A percentile compares a stretch with the other conserved stretches of the same genome.
These are phyloP conservation scores for Acrocephalus scirpaceus DNA, from an alignment of 2,797 vertebrate genomes.

Conservation along the genomic window DNA sequence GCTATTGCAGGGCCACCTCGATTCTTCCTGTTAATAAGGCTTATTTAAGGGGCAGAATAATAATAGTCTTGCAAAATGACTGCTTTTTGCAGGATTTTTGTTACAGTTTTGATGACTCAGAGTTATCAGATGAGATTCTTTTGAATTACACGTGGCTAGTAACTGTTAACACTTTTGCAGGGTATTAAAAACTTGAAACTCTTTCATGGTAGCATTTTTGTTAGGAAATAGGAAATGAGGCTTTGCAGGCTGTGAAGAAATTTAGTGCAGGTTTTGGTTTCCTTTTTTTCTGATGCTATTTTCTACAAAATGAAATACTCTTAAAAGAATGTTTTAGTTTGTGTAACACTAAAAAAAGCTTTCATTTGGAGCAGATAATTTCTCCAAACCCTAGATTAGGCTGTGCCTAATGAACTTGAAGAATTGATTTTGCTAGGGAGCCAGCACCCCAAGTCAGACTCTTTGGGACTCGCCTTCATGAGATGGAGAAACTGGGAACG, in stretches of 20 bases:
- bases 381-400: not conserved
- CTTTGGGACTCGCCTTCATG: not conserved
- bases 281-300: not conserved
- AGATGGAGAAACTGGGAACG: not conserved
- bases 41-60: constrained; percentile 11
- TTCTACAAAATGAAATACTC: not conserved
- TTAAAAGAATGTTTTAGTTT: not conserved
- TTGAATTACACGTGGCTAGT: not conserved
- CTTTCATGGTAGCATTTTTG: not conserved
- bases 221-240: not conserved
- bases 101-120: constrained; percentile 8
- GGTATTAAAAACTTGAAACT: not conserved
- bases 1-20: not conserved
- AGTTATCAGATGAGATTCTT: not conserved
- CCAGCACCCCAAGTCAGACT: not conserved
- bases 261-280: not conserved
- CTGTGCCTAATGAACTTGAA: not conserved
- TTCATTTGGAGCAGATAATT: not conserved
- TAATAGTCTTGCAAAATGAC: not conserved
- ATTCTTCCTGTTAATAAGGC: not conserved
- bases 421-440: not conserved
- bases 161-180: not conserved
- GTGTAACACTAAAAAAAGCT: not conserved
- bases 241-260: not conserved
- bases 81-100: constrained; percentile 2